phyloP scores from a whole-genome alignment of 1,140 invertebrate genomes.

The Pentalonia nigronervosa region DNA sequence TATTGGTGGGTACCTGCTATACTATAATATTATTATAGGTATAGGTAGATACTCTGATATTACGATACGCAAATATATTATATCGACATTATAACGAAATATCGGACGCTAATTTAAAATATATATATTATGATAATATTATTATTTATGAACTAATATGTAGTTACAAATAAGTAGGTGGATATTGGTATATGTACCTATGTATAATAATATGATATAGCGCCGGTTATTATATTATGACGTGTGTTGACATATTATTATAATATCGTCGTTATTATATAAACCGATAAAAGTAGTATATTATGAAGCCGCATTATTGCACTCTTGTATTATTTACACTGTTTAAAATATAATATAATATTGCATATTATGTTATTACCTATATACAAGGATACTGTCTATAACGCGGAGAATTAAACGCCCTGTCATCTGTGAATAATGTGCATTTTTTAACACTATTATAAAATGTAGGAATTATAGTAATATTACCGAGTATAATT shows the following conservation, averaged over 20 bases:
- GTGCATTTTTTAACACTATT: background rate
- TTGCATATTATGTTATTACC: background rate
- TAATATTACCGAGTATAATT: background rate
- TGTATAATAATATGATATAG: background rate
- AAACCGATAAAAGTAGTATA: background rate
- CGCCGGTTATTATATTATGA: background rate
- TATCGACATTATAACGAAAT: background rate
- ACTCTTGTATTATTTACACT: background rate
- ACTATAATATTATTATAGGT: background rate
- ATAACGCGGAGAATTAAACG: background rate
- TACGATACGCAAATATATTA: background rate
- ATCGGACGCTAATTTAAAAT: background rate
- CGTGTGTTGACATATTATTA: background rate
- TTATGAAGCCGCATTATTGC: background rate
- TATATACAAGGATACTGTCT: background rate
- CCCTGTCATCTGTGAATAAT: background rate
- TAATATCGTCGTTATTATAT: background rate
- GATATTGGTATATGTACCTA: background rate
- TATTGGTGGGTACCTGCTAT: background rate
- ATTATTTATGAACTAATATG: no score
- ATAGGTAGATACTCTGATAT: background rate
- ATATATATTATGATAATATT: background rate
- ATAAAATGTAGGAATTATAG: background rate
- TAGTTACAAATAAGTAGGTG: background rate
- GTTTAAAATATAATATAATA: background rate